Evolutionary conservation across 2,797 vertebrate species (phyloP).

Genomic region (Pteropus rufus): DNA sequence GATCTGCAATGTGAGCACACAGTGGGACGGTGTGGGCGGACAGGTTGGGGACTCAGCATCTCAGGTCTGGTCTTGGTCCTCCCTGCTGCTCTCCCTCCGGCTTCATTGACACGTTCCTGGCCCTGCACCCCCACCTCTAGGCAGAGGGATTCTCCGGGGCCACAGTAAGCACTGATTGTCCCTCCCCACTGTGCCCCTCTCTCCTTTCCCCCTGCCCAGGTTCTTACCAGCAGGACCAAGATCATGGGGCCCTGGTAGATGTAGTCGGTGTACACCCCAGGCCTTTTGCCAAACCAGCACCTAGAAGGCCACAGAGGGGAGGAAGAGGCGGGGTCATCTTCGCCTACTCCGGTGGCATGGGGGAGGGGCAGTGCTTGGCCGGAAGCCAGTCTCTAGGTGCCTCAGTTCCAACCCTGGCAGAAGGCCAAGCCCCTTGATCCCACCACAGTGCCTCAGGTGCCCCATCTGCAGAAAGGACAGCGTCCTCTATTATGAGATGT

Average conservation of each 20-base stretch:
- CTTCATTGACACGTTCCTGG: background rate
- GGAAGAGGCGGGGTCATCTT: background rate
- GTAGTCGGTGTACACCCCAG: slow-evolving; percentile 94
- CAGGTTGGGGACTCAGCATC: background rate
- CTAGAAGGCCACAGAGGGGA: slow-evolving; percentile 77
- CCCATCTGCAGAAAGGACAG: background rate
- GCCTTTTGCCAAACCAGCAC: slow-evolving; percentile 95
- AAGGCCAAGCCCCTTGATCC: background rate
- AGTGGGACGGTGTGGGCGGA: background rate
- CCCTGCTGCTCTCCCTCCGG: background rate
- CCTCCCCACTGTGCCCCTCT: background rate
- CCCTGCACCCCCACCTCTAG: background rate
- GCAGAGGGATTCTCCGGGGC: background rate
- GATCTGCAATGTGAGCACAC: slow-evolving; percentile 85
- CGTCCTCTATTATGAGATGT: background rate
- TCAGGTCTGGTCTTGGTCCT: background rate
- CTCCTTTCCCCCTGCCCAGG: background rate
- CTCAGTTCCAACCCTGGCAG: background rate
- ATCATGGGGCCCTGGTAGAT: slow-evolving; percentile 98
- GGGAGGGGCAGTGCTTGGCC: background rate
- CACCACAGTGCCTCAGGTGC: background rate
- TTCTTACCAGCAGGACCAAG: slow-evolving; percentile 93
- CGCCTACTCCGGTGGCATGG: background rate
- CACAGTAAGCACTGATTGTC: fast-evolving
- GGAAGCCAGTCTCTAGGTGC: background rate